Conservation (phyloP, 2,888 invertebrate species). For the Germaria angustata region DNA sequence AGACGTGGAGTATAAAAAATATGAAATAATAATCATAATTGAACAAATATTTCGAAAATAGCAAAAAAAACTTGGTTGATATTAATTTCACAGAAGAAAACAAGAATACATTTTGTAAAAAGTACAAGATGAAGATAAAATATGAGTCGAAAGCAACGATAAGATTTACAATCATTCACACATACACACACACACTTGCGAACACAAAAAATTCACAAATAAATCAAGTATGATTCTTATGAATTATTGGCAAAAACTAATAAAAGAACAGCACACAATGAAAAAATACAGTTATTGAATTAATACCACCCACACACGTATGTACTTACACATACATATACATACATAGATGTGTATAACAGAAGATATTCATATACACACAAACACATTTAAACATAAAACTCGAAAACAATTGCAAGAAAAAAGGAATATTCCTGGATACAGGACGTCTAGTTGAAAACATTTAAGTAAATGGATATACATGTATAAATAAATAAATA, state of each 20-base stretch:
- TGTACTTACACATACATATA: not conserved
- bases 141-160: conserved; percentile 40
- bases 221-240: conserved; percentile 34
- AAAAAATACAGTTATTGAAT: conserved; percentile 50
- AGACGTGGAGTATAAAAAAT: not conserved
- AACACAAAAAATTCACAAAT: not conserved
- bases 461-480: not conserved
- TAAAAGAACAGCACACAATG: not conserved
- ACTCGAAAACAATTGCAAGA: not conserved
- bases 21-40: conserved; percentile 42
- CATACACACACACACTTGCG: not conserved
- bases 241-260: conserved; percentile 35
- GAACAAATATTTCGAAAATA: conserved; percentile 17
- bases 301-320: conserved; percentile 38
- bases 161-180: conserved; percentile 24
- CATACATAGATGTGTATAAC: not conserved
- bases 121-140: conserved; percentile 33
- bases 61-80: conserved; percentile 25
- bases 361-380: not conserved
- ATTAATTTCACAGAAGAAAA: conserved; percentile 25
- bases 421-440: not conserved
- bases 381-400: not conserved
- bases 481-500: not conserved
- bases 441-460: not conserved
- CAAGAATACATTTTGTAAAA: not conserved